Base-by-base conservation (phyloP, 2,797 vertebrate species). In the Muscicapa comitata region DNA sequence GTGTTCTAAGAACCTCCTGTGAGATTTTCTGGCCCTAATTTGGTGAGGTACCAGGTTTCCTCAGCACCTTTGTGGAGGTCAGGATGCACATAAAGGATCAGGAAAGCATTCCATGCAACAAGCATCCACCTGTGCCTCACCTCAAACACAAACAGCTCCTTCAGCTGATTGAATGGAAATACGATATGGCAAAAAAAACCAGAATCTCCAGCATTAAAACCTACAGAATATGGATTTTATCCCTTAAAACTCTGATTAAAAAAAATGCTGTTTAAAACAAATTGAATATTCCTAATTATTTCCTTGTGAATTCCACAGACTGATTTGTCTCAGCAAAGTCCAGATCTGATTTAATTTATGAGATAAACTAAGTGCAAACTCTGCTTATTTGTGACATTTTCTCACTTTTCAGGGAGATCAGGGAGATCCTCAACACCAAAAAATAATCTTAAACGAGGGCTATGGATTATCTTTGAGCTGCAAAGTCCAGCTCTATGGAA, bases 161-260 rank as follows among this genome's bases (percentile, higher is more conserved):
- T 42, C 62, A 11, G 28, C 9, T 1, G 14, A 8, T 35, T 8
- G 5, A 38, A 38, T 12, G 23, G 45, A 71, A 63, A 51, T 7
- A 14, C 0, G 2, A 17, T 5, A 21, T 13, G 29, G 11, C 38
- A 61, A 40, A 40, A 76, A 45, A 0, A 1, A 2, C 23, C 28
- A 58, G 33, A 19, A 15, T 17, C 10, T 33, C 20, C 62, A 48
- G 19, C 28, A 51, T n/a, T 28, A 28, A 73, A 83, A 58, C 17
- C n/a, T 51, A 23, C 13, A 66, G 40, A 59, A 26, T 14, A 5
- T 25, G 50, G 6, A 6, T 13, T 88, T 79, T 37, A 29, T 33
- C 24, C 17, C 21, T 57, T 53, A 14, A 5, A 21, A 40, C 8
- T 31, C 38, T 31, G 29, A 24, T 53, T 19, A 14, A 10, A 6